phyloP scores from a whole-genome alignment of 2,797 vertebrate species.

The Phrynocephalus vlangalii region DNA sequence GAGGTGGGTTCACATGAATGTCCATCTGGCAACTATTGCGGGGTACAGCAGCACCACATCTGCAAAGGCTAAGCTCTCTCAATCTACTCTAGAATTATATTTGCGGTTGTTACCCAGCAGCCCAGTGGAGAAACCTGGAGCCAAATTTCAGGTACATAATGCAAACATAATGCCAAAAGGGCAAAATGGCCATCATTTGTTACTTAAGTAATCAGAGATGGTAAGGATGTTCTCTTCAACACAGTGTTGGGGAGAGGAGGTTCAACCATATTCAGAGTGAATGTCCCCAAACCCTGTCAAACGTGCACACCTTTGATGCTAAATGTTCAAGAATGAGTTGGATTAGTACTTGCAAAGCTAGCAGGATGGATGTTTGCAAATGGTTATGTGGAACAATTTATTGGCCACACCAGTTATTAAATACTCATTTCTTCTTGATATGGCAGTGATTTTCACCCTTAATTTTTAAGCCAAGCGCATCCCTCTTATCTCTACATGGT shows the following conservation, averaged over 20 bases:
- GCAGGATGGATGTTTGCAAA: not conserved
- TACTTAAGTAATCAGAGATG: not conserved
- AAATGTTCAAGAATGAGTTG: too few species aligned
- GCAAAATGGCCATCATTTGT: not conserved
- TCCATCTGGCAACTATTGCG: not conserved
- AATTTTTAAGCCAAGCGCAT: not conserved
- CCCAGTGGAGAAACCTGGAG: too few species aligned
- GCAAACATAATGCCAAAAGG: not conserved
- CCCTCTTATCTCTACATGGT: not conserved
- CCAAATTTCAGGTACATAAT: too few species aligned
- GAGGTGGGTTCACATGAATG: not conserved
- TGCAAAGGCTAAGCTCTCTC: too few species aligned
- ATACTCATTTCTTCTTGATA: slow-evolving; percentile 1
- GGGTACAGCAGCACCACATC: not conserved
- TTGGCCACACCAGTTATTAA: not conserved
- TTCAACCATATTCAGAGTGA: not conserved
- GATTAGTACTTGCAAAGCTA: not conserved
- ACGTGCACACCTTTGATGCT: not conserved
- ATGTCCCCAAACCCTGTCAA: too few species aligned
- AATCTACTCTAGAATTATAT: too few species aligned
- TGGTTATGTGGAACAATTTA: not conserved
- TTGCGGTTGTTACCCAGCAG: not conserved
- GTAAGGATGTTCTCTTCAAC: too few species aligned
- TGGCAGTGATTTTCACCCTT: not conserved
- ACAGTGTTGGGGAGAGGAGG: not conserved